Evolutionary conservation across 1,140 invertebrate species (phyloP).

Genomic region (Phthorimaea operculella): DNA sequence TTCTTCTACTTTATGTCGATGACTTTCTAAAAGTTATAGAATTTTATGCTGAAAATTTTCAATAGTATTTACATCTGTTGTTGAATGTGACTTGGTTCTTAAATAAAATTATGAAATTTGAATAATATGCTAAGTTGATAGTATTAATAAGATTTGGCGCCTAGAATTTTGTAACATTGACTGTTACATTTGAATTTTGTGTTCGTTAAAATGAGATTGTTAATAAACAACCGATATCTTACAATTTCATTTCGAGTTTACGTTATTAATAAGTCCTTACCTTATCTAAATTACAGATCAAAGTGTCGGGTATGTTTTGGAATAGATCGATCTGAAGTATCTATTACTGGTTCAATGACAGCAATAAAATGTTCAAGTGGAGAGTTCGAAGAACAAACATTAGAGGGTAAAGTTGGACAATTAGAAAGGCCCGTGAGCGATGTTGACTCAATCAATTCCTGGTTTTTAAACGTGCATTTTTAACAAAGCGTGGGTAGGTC

Average conservation of each 20-base stretch:
- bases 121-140: too few species aligned
- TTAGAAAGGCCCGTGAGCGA: constrained; percentile 6
- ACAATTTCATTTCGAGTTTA: neutral
- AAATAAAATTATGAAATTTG: too few species aligned
- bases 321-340: neutral
- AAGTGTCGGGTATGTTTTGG: neutral
- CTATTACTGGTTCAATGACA: constrained; percentile 1
- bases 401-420: neutral
- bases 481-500: neutral
- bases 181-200: too few species aligned
- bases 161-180: too few species aligned
- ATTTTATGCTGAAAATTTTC: too few species aligned
- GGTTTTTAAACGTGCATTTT: neutral
- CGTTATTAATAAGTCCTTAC: neutral
- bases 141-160: too few species aligned
- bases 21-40: too few species aligned
- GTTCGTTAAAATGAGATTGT: too few species aligned
- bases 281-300: neutral
- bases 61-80: too few species aligned
- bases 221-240: too few species aligned
- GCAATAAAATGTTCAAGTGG: neutral
- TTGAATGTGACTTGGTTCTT: too few species aligned
- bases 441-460: constrained; percentile 23
- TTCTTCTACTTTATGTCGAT: too few species aligned
- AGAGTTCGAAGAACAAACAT: neutral